phyloP scores from a whole-genome alignment of 1,140 invertebrate genomes.

The Tetranychus cinnabarinus region DNA sequence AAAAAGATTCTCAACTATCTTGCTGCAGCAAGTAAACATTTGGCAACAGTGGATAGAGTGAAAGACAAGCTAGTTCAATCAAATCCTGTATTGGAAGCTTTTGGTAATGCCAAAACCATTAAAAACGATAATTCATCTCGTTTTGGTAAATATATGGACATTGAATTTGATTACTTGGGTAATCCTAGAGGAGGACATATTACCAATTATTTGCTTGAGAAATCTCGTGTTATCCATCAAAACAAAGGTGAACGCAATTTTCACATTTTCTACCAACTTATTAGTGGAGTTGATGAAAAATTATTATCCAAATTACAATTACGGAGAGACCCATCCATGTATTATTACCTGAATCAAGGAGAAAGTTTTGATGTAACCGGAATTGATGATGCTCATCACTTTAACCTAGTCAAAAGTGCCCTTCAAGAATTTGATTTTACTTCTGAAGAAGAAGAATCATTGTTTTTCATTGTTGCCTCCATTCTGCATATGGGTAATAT shows the following conservation, averaged over 20 bases:
- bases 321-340: slow-evolving; percentile 37
- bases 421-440: slow-evolving; percentile 35
- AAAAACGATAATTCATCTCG: slow-evolving; percentile 40
- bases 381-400: background rate
- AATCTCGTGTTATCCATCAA: slow-evolving; percentile 99
- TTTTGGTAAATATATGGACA: slow-evolving; percentile 98
- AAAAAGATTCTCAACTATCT: slow-evolving; percentile 42
- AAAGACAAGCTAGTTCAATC: slow-evolving; percentile 74
- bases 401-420: slow-evolving; percentile 19
- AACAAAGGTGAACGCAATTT: slow-evolving; percentile 92
- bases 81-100: slow-evolving; percentile 80
- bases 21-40: slow-evolving; percentile 22
- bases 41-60: slow-evolving; percentile 12
- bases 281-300: slow-evolving; percentile 66
- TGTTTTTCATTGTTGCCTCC: slow-evolving; percentile 33
- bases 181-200: slow-evolving; percentile 99
- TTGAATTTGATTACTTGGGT: slow-evolving; percentile 94
- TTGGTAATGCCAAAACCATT: slow-evolving; percentile 37
- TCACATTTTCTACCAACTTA: slow-evolving; percentile 99
- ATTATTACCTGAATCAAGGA: slow-evolving; percentile 49
- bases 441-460: slow-evolving; percentile 29
- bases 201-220: slow-evolving; percentile 95
- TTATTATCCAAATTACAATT: slow-evolving; percentile 19
- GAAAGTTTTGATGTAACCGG: slow-evolving; percentile 8
- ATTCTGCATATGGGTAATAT: slow-evolving; percentile 35